phyloP scores from a whole-genome alignment of 23 tunicate species.

The Trididemnum clinides region DNA sequence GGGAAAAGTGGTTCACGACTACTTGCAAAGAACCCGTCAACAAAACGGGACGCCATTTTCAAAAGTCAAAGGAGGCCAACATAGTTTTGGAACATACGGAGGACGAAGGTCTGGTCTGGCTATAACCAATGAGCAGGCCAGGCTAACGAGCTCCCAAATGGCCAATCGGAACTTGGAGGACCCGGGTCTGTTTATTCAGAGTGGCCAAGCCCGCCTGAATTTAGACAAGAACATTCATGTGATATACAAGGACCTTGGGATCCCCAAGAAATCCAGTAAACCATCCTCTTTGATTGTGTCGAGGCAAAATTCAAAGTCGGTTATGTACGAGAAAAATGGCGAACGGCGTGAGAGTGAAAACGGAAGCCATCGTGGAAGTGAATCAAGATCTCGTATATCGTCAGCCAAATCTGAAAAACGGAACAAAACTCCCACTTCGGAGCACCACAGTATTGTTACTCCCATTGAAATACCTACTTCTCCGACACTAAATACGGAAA shows the following conservation, averaged over 20 bases:
- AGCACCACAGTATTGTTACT: neutral
- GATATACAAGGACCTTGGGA: slow-evolving; percentile 80
- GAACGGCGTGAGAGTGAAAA: slow-evolving; percentile 17
- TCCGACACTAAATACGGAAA: neutral
- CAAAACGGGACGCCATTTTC: neutral
- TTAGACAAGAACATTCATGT: slow-evolving; percentile 82
- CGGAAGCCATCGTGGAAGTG: slow-evolving; percentile 19
- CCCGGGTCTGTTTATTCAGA: slow-evolving; percentile 40
- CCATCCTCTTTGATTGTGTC: slow-evolving; percentile 1
- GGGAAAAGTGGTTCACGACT: slow-evolving; percentile 41
- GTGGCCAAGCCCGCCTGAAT: slow-evolving; percentile 75
- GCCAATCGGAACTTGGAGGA: neutral
- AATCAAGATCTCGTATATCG: neutral
- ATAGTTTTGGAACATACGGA: slow-evolving; percentile 26
- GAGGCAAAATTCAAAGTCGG: neutral
- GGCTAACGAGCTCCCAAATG: neutral
- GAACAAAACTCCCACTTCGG: neutral
- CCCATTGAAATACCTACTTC: neutral
- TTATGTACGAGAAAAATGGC: neutral
- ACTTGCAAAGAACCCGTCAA: neutral
- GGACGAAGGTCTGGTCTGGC: slow-evolving; percentile 71
- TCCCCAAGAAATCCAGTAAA: slow-evolving; percentile 49
- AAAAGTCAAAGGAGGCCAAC: slow-evolving; percentile 3
- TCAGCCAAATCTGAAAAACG: slow-evolving; percentile 1
- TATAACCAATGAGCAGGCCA: slow-evolving; percentile 28